phyloP scores from a whole-genome alignment of 2,113 vertebrate genomes.

The Chaetorhynchus papuensis region DNA sequence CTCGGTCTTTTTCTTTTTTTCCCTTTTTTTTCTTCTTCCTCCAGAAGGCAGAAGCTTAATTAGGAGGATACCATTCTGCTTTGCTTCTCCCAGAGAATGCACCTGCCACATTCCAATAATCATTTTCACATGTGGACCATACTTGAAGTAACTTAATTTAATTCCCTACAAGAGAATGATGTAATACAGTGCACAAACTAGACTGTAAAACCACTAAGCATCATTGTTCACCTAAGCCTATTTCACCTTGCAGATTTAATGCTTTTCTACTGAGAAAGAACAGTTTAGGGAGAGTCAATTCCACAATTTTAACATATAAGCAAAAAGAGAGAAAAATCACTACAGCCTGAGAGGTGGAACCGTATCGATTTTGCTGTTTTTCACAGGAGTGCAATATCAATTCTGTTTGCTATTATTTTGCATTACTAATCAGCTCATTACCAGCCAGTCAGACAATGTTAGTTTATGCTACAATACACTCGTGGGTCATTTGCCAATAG shows the following conservation, averaged over 20 bases:
- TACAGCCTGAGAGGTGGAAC: constrained; percentile 4
- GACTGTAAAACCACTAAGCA: neutral
- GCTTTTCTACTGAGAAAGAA: neutral
- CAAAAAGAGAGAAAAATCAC: neutral
- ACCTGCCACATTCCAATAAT: neutral
- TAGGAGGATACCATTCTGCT: neutral
- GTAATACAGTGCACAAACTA: neutral
- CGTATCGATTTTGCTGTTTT: neutral
- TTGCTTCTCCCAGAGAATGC: neutral
- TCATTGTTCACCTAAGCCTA: neutral
- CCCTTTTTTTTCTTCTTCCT: neutral
- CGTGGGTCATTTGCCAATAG: constrained; percentile 43
- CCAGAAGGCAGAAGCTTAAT: neutral
- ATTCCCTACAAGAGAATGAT: neutral
- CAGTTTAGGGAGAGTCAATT: neutral
- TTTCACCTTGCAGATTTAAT: constrained; percentile 1
- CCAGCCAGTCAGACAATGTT: constrained; percentile 36
- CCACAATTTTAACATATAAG: neutral
- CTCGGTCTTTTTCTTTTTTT: neutral
- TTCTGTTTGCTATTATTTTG: constrained; percentile 50
- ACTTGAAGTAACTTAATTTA: neutral
- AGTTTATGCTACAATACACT: constrained; percentile 1
- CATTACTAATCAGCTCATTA: constrained; percentile 65
- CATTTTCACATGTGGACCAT: neutral
- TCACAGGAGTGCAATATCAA: neutral